Conservation (phyloP, 2,113 vertebrate genomes). For the Aramus guarauna region DNA sequence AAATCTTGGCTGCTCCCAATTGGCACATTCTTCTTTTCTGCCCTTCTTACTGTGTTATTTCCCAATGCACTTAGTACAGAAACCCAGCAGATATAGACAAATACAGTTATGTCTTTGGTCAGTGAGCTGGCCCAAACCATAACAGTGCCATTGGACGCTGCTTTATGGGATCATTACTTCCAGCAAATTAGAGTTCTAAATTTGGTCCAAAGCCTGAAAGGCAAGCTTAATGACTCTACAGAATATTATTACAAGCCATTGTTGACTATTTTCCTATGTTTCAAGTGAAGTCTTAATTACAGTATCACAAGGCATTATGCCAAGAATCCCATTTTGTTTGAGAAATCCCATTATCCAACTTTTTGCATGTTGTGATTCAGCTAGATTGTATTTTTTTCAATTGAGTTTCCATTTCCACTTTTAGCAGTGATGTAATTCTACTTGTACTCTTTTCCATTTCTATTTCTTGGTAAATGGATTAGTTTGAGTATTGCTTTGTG, state of each 20-base stretch:
- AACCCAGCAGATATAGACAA: not conserved
- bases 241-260: not conserved
- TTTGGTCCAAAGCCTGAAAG: not conserved
- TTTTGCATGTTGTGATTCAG: not conserved
- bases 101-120: not conserved
- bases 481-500: not conserved
- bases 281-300: not conserved
- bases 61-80: not conserved
- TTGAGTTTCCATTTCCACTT: constrained; percentile 15
- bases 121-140: not conserved
- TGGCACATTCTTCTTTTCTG: not conserved
- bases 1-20: not conserved
- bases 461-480: not conserved
- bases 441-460: not conserved
- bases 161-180: not conserved
- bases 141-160: not conserved
- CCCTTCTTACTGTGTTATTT: not conserved
- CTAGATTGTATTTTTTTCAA: not conserved
- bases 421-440: not conserved
- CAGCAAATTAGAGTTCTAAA: not conserved
- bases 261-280: not conserved
- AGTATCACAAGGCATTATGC: not conserved
- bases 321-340: not conserved
- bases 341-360: not conserved
- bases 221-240: not conserved